Conservation (phyloP, 2,888 invertebrate genomes). For the Pandemis corylana region DNA sequence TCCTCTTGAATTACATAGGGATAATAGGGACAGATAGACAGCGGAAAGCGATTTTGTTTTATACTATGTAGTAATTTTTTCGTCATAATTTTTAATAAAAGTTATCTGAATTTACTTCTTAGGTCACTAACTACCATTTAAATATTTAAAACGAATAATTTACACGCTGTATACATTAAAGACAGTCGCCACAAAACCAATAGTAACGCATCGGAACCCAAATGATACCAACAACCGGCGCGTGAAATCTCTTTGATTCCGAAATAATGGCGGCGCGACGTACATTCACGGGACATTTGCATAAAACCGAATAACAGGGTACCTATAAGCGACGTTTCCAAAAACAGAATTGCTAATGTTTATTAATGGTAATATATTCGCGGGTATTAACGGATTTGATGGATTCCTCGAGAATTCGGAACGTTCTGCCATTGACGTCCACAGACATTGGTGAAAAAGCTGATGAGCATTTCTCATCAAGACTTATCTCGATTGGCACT, state of each 20-base stretch:
- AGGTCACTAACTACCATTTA: no score
- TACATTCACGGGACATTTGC: constrained; percentile 16
- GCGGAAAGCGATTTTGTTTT: no score
- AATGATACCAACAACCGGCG: constrained; percentile 18
- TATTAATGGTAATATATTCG: constrained; percentile 5
- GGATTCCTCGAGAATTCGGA: not conserved
- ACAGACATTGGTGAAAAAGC: not conserved
- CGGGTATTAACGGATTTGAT: not conserved
- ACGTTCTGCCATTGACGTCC: not conserved
- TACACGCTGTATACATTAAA: no score
- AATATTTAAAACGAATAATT: no score
- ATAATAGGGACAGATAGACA: no score
- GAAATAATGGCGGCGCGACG: constrained; percentile 28
- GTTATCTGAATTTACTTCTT: no score
- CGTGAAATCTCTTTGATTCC: constrained; percentile 37
- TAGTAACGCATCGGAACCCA: constrained; percentile 28
- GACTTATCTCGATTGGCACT: not conserved
- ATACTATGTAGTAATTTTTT: no score
- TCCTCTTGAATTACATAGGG: no score
- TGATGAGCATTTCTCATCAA: not conserved
- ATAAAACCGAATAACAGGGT: constrained; percentile 14
- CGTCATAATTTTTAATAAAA: no score
- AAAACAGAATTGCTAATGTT: constrained; percentile 3
- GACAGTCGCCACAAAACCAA: not conserved
- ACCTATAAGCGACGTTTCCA: constrained; percentile 2